These are phyloP conservation scores for Aurelia sp. DNA, from an alignment of 30 jellyfish, hydroid and myxozoan species.

Conservation along the genomic window DNA sequence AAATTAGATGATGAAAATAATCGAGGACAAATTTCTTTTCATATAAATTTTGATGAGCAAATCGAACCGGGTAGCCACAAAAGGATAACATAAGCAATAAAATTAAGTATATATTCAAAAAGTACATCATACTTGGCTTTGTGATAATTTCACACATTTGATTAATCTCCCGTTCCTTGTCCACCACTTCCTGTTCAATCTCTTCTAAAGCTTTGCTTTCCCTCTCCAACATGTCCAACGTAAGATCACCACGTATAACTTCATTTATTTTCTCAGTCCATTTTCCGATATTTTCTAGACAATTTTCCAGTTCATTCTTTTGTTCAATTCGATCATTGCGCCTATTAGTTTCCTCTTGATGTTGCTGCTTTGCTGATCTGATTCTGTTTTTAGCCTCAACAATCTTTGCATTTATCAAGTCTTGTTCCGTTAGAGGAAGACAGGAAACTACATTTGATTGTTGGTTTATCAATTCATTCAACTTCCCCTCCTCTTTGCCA, in stretches of 20 bases:
- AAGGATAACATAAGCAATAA: not conserved
- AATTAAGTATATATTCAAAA: not conserved
- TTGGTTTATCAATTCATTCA: not conserved
- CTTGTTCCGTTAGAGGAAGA: slow-evolving; percentile 7
- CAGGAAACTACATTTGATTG: not conserved
- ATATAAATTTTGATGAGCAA: no score
- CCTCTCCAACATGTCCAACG: not conserved
- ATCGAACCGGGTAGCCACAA: no score
- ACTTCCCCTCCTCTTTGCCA: not conserved
- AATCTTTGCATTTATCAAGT: not conserved
- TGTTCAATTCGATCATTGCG: not conserved
- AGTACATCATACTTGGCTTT: not conserved
- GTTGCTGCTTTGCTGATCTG: not conserved
- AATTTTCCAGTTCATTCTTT: not conserved
- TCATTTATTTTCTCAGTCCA: slow-evolving; percentile 6
- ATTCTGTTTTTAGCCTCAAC: not conserved
- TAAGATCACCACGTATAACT: not conserved
- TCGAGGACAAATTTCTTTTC: no score
- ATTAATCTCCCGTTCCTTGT: not conserved
- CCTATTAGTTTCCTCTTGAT: not conserved
- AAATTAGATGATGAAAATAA: no score
- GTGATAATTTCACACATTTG: not conserved
- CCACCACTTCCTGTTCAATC: slow-evolving; percentile 2
- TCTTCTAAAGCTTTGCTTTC: not conserved
- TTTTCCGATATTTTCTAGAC: not conserved